Evolutionary conservation across 2,888 invertebrate species (phyloP).

Genomic region (Antheraea assamensis): DNA sequence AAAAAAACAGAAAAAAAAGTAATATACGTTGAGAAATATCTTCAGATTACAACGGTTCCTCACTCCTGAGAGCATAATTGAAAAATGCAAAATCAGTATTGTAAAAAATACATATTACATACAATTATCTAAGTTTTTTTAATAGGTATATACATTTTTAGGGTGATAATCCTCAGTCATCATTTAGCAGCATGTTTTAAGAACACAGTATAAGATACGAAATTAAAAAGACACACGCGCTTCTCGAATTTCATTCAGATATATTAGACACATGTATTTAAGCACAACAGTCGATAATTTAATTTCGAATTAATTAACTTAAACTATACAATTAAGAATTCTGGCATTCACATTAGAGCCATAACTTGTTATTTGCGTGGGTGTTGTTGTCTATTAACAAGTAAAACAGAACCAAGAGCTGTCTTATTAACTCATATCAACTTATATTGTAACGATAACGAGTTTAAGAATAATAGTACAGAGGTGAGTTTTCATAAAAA

Average conservation of each 20-base stretch:
- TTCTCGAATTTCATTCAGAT: not conserved
- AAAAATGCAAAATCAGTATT: too few species aligned
- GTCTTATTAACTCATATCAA: conserved; percentile 5
- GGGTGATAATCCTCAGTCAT: not conserved
- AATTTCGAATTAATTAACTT: not conserved
- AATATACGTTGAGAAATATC: too few species aligned
- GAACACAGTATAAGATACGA: not conserved
- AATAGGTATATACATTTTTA: not conserved
- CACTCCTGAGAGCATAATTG: too few species aligned
- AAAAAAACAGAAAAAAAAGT: too few species aligned
- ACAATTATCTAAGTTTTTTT: too few species aligned
- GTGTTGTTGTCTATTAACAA: conserved; percentile 3
- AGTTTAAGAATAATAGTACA: not conserved
- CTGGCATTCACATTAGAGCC: conserved; percentile 6
- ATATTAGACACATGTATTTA: not conserved
- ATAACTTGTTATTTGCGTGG: not conserved
- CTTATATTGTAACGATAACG: conserved; percentile 7
- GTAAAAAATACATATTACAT: not conserved
- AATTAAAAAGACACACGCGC: not conserved
- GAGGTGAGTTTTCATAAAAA: conserved; percentile 3
- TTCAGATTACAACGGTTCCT: too few species aligned
- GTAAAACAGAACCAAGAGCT: conserved; percentile 6
- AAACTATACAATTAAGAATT: not conserved
- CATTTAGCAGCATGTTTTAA: not conserved
- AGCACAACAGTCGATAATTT: conserved; percentile 3